A percentile compares a stretch with the other conserved stretches of the same genome.
phyloP scores from a whole-genome alignment of 1,140 invertebrate genomes.

The Holotrichia oblita region DNA sequence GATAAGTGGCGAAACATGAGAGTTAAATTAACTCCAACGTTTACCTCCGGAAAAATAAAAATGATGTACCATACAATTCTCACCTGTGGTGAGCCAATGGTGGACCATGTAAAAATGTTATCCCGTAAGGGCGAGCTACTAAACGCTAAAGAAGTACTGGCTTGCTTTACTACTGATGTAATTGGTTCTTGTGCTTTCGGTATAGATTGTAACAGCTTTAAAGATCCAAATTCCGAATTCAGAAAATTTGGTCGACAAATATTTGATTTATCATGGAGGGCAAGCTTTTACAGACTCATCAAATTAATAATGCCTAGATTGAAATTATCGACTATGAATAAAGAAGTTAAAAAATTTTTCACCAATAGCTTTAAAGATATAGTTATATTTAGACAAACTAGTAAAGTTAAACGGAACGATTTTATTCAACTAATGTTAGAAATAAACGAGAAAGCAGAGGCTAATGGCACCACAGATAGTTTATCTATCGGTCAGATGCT shows the following conservation, averaged over 20 bases:
- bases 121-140: neutral
- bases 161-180: conserved; percentile 63
- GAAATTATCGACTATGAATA: conserved; percentile 58
- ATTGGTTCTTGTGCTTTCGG: conserved; percentile 65
- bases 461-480: neutral
- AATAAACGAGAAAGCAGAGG: conserved; percentile 61
- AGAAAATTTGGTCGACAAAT: conserved; percentile 40
- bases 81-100: conserved; percentile 52
- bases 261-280: neutral
- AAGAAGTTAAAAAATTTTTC: conserved; percentile 63
- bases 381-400: conserved; percentile 63
- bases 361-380: conserved; percentile 65
- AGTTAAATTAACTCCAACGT: conserved; percentile 64
- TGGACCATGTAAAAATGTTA: conserved; percentile 52
- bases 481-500: neutral
- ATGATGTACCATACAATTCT: conserved; percentile 61
- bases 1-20: conserved; percentile 63
- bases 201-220: conserved; percentile 62
- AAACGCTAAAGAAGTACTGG: conserved; percentile 50
- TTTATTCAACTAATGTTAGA: conserved; percentile 70
- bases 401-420: conserved; percentile 65
- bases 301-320: conserved; percentile 43
- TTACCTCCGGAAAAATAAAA: conserved; percentile 64
- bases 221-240: conserved; percentile 59
- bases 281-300: neutral